Evolutionary conservation across 2,888 invertebrate species (phyloP).

Genomic region (Brassicogethes aeneus): DNA sequence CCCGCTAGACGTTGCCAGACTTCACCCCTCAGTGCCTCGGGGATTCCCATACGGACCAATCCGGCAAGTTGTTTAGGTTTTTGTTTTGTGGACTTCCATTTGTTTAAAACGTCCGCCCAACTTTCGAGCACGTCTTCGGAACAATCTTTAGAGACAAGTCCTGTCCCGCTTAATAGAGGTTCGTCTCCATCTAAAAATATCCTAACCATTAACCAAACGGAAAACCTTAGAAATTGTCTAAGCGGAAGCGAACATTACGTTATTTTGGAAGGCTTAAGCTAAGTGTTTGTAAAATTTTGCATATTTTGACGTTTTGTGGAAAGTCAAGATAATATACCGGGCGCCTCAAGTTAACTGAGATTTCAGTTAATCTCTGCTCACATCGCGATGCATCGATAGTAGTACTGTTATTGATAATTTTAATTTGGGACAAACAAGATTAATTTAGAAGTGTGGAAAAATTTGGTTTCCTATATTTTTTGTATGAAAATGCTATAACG

Average conservation of each 20-base stretch:
- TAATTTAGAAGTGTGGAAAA: too few species aligned
- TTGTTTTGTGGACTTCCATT: slow-evolving; percentile 56
- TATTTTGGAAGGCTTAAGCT: background rate
- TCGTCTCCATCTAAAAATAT: slow-evolving; percentile 71
- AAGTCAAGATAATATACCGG: too few species aligned
- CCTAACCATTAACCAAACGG: too few species aligned
- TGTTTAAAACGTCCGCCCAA: slow-evolving; percentile 83
- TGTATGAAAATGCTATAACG: too few species aligned
- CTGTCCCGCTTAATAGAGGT: slow-evolving; percentile 94
- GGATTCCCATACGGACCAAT: slow-evolving; percentile 82
- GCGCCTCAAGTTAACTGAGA: too few species aligned
- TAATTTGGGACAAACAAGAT: too few species aligned
- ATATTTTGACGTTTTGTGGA: background rate
- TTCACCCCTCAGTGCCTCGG: slow-evolving; percentile 92
- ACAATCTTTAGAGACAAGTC: slow-evolving; percentile 94
- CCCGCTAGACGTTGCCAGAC: slow-evolving; percentile 95
- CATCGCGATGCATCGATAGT: too few species aligned
- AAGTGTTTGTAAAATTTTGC: background rate
- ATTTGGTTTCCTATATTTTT: too few species aligned
- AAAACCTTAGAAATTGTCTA: background rate
- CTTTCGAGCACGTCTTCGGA: slow-evolving; percentile 84
- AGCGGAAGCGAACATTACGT: background rate
- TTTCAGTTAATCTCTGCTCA: too few species aligned
- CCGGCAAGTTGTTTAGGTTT: slow-evolving; percentile 76
- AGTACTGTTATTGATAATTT: too few species aligned